Evolutionary conservation across 2,797 vertebrate genomes (phyloP), one percentile per base, ranked within the genome.

Genomic region (Phaenicophaeus curvirostris): DNA sequence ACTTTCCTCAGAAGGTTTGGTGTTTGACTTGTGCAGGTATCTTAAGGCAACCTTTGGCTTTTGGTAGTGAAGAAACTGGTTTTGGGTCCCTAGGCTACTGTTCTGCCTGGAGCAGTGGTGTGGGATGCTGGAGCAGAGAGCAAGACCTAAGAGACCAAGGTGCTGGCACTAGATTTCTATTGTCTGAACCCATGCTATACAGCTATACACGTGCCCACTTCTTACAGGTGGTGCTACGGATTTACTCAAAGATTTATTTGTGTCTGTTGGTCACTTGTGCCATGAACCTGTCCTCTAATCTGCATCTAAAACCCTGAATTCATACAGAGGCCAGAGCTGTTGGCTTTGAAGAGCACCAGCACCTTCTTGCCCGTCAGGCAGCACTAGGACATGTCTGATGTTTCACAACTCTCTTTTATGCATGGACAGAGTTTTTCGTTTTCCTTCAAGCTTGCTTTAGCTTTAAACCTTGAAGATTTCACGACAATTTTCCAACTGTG

Each of bases 131-230:
- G 39, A 20, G 27, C 50, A 35, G 39, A 35, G 44, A 35, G 55
- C 1, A 3, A 8, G 13, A 73, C 21, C 33, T 0, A 2, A 50
- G 23, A n/a, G 27, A 37, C 46, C 3, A 3, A 2, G 48, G 35
- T 82, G 51, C 66, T 78, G 77, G 21, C 39, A 1, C 4, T n/a
- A 11, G 57, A 6, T 71, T 65, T 71, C 72, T 5, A 0, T 20
- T 57, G 61, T 35, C 42, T 41, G 58, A 92, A 88, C 12, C 21
- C 5, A 3, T 4, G 13, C 62, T 79, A 84, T 50, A 39, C 24
- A 62, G 44, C 5, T 15, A 2, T 19, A 28, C 0, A 0, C 6
- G 2, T 8, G 10, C 50, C 30, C 46, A 24, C 31, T n/a, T 86
- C 41, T 61, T 71, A 31, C 53, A 11, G 37, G 2, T 67, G 53